Base-by-base conservation (phyloP, 2,113 vertebrate species). In the Austrofundulus limnaeus region DNA sequence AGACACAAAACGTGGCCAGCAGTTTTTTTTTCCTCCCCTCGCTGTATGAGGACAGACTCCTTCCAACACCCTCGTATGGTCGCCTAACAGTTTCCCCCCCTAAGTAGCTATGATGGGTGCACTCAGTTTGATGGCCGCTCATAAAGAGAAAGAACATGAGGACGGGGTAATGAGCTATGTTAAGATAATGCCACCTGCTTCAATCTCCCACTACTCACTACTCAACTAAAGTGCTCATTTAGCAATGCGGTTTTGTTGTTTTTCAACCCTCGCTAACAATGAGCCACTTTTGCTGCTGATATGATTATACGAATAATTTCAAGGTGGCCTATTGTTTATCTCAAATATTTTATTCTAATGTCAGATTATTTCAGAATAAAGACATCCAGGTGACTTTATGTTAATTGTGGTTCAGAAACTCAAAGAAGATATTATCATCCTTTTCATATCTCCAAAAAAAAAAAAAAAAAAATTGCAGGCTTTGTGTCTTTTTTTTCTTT, bases 131-230 rank as follows among this genome's bases (percentile, higher is more conserved):
- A 88, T 85, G 71, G 83, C 61, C 42, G 52, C 80, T 80, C 84
- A 74, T 87, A 87, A 84, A 89, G 75, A 71, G 72, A 70, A 54
- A 15, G 64, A 28, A 21, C 67, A 66, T 42, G 20, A 78, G 75
- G 77, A 78, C 54, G 65, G 61, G 71, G 77, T 83, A 83, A 88
- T 83, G 80, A 80, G 75, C 73, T 74, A 47, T 62, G 76, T 82
- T 77, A 70, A 81, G 70, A 84, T 77, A 80, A 85, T 62, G 64
- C 85, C 83, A 86, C 82, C 84, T 87, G 83, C 77, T 75, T 85
- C 78, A 48, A 38, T 69, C 66, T 62, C 57, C 59, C 58, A 42
- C 69, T 63, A 63, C 71, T 77, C 67, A 16, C 62, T 58, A 25
- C 75, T 88, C 70, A 14, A 61, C 67, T 72, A 60, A 72, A 83